Evolutionary conservation across 2,888 invertebrate species (phyloP), one percentile per base, ranked within the genome.

Genomic region (Cynaeus angustus): DNA sequence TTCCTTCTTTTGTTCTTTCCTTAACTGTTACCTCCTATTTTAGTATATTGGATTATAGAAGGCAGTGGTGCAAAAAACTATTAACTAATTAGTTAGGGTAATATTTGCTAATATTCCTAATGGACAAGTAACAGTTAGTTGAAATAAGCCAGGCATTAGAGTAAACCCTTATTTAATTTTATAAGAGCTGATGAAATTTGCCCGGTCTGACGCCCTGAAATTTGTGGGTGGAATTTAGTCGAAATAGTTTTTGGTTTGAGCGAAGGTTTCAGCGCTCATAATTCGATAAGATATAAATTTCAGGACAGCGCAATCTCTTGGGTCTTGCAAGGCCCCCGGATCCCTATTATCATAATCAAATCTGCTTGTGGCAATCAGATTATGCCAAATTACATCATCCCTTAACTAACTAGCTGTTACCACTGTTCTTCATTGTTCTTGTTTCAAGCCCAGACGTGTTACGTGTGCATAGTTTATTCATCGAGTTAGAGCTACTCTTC

Each of bases 261-360:
- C 16, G 59, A 46, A 59, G 59, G 59, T 61, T 48, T 61, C 64
- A 53, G 64, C 64, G 64, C 43, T 53, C 48, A 71, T 74, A 74
- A 72, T 68, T 71, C 64, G 70, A 71, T 72, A 73, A 73, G 73
- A 72, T 73, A 74, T 74, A 74, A 73, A 74, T 74, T 74, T 74
- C 74, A 74, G 61, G 70, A 68, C 68, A 58, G 48, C 33, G 55
- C 61, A 52, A 45, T 67, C 71, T 71, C 70, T 45, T 38, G 68
- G 28, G 67, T 38, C 68, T 64, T 66, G 61, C 61, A 28, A 68
- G 30, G 37, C 46, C 66, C 66, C 77, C 71, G 79, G 80, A 79
- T 79, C 75, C 77, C 71, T 79, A 83, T 83, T 83, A 83, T 81
- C 83, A 83, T 83, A 83, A 83, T 83, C 83, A 81, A 83, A 83